Evolutionary conservation across 2,797 vertebrate species (phyloP), one percentile per base, ranked within the genome.

Genomic region (Coregonus sp.): DNA sequence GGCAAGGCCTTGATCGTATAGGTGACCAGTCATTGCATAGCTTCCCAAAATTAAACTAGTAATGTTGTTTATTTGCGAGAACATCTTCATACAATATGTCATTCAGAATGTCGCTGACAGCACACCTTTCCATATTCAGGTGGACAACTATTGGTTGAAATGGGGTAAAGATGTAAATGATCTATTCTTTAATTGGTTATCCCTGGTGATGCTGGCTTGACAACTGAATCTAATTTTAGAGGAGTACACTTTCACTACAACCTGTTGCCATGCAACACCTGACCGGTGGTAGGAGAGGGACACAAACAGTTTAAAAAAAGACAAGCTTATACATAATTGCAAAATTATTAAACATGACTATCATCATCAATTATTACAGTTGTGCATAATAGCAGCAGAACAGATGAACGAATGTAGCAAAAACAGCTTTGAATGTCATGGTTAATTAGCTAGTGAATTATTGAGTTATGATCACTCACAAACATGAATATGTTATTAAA

Each of bases 231-330:
- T 72, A 74, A 86, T 86, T 75, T 77, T 81, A 65, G 29, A 50
- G 74, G 72, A 54, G 75, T 63, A 71, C 74, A 68, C 77, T 66
- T 80, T 81, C 66, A 68, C 79, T 20, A 68, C 73, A 37, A 79
- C 80, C 83, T 88, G 91, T 90, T 91, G 86, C 89, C 86, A 88
- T 86, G 90, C 75, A 77, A 74, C 86, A 74, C 40, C 72, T 87
- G 51, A 54, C 63, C 29, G 69, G 56, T 25, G 20, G 59, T 9
- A 11, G 59, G 59, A 3, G 16, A 18, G 59, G 59, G n/a, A 47
- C 40, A 47, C 4, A 35, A 35, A 35, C 35, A 35, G 35, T 4
- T 35, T 35, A 0, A 35, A 47, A 47, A 47, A 47, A 11, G 2
- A 47, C 9, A 47, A 11, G 9, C 0, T 47, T 47, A 47, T 47